These are phyloP conservation scores for Drosophila insularis DNA, from an alignment of 1,140 invertebrate genomes.

Conservation along the genomic window DNA sequence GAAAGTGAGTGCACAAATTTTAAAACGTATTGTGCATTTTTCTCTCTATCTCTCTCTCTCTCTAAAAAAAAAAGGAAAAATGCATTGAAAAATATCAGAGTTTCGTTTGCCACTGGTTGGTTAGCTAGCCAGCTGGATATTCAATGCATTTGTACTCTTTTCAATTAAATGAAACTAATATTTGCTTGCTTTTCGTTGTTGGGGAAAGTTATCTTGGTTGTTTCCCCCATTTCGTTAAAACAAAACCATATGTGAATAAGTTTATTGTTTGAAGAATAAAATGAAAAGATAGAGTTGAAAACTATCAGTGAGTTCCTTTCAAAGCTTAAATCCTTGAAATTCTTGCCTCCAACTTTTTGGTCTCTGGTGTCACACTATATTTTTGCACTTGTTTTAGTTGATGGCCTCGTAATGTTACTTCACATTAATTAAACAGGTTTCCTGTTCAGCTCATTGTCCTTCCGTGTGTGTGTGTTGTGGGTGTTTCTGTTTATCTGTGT, in stretches of 20 bases:
- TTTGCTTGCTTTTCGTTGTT: conserved; percentile 5
- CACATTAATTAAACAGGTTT: conserved; percentile 65
- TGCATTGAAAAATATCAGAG: not conserved
- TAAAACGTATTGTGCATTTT: not conserved
- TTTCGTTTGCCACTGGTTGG: not conserved
- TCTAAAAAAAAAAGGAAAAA: too few relatives aligned
- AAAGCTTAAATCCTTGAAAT: not conserved
- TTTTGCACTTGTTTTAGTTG: conserved; percentile 35
- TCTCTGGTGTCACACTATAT: not conserved
- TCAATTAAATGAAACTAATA: conserved; percentile 11
- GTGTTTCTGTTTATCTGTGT: not conserved
- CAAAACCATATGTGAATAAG: not conserved
- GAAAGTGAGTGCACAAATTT: conserved; percentile 4
- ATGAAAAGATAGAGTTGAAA: not conserved
- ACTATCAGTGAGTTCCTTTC: not conserved
- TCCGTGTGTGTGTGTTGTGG: not conserved
- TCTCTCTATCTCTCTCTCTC: not conserved
- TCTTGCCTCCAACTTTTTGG: not conserved
- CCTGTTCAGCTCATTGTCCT: not conserved
- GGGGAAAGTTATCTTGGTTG: not conserved
- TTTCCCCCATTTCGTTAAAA: not conserved
- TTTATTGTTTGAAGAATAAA: not conserved
- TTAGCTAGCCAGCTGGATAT: not conserved
- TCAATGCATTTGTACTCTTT: not conserved
- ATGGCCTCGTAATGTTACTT: conserved; percentile 50